Evolutionary conservation across 2,888 invertebrate species (phyloP), one percentile per base, ranked within the genome.

Genomic region (Cordilura impudica): DNA sequence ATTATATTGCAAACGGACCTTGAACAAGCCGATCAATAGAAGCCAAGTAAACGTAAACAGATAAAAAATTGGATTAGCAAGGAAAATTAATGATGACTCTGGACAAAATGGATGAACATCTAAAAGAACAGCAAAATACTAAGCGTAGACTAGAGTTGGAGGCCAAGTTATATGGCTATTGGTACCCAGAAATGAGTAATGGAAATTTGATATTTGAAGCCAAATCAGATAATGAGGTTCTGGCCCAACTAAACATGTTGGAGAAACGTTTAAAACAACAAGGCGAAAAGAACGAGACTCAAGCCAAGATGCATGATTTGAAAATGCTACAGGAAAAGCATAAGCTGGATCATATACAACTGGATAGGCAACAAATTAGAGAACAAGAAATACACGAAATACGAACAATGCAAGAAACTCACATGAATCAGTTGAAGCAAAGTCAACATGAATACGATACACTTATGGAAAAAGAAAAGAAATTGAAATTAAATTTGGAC

Each of bases 241-340:
- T 92, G 72, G 93, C 92, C 1, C 94, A 94, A 83, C 91, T 94
- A 10, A 93, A 93, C 53, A 94, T 94, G 94, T 90, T 91, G 84
- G 92, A 92, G 81, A 91, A 91, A 79, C 91, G 92, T 70, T 78
- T 88, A 43, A 91, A 91, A 75, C 87, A 89, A 71, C 89, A 88
- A 69, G 87, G 87, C 2, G 90, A 91, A 19, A 84, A 89, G 49
- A 88, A 88, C 35, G 89, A 91, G 23, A 88, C 90, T 29, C 54
- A 85, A 31, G 78, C 86, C 0, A 86, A 89, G 65, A 87, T 89
- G 74, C 86, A 89, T 3, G 83, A 88, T 8, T 81, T 90, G 18
- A 86, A 86, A 23, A 84, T 90, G 54, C 88, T 90, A 63, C 84
- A 89, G 75, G 88, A 90, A 71, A 81, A 88, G 12, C 83, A 91